Conservation (phyloP, 2,797 vertebrate species). For the Esox masquinongy region DNA sequence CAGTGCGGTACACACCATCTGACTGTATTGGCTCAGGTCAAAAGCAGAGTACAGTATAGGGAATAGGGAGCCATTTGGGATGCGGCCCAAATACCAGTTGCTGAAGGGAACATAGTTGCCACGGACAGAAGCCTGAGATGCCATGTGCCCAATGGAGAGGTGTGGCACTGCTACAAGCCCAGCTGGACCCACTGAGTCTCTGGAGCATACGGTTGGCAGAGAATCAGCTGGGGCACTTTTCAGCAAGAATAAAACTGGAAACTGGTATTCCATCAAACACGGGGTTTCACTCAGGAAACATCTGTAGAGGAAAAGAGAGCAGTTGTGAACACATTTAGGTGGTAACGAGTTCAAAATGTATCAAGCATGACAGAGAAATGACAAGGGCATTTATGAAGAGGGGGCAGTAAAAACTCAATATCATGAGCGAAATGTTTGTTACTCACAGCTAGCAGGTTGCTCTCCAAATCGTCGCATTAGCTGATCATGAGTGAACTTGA, state of each 20-base stretch:
- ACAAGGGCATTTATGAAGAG: not conserved
- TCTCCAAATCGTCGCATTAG: conserved; percentile 98
- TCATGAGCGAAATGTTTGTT: conserved; percentile 33
- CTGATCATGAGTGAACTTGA: conserved; percentile 99
- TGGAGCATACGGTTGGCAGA: conserved; percentile 37
- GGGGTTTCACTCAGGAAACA: conserved; percentile 74
- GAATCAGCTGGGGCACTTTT: conserved; percentile 64
- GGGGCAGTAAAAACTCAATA: not conserved
- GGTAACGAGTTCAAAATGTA: not conserved
- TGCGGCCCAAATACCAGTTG: conserved; percentile 37
- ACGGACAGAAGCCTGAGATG: conserved; percentile 87
- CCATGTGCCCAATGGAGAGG: conserved; percentile 85
- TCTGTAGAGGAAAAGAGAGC: conserved; percentile 56
- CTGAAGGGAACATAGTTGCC: conserved; percentile 85
- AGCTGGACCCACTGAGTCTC: conserved; percentile 67
- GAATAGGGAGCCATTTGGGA: not conserved
- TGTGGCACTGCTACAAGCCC: conserved; percentile 90
- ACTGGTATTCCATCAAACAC: conserved; percentile 27
- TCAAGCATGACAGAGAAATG: not conserved
- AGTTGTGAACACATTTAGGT: not conserved
- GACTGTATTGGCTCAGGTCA: not conserved
- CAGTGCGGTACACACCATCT: not conserved
- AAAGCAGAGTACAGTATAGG: not conserved
- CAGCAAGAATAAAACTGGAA: conserved; percentile 74
- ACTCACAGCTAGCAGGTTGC: conserved; percentile 99